phyloP scores from a whole-genome alignment of 2,797 vertebrate genomes.

The Crax fasciolata region DNA sequence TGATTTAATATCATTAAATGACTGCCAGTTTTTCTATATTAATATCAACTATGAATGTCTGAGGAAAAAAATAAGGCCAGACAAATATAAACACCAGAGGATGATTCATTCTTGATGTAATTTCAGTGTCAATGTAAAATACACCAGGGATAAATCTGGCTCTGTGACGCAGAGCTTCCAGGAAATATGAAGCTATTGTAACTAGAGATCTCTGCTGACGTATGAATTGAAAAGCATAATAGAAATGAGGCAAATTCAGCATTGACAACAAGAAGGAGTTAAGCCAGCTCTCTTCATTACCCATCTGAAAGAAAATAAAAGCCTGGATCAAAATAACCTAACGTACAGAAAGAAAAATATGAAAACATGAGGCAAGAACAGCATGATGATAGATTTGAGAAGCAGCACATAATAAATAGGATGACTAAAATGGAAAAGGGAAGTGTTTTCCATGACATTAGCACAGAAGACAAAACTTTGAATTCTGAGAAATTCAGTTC shows the following conservation, averaged over 20 bases:
- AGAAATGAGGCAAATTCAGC: constrained; percentile 60
- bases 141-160: constrained; percentile 53
- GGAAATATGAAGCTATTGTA: constrained; percentile 70
- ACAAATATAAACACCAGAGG: constrained; percentile 44
- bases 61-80: constrained; percentile 15
- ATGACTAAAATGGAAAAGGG: constrained; percentile 43
- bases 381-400: constrained; percentile 34
- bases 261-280: constrained; percentile 25
- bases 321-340: constrained; percentile 60
- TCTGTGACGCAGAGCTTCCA: constrained; percentile 64
- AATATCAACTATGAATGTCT: not conserved
- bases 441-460: constrained; percentile 44
- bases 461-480: not conserved
- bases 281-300: constrained; percentile 62
- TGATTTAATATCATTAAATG: constrained; percentile 30
- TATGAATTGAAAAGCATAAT: constrained; percentile 64
- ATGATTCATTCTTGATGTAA: constrained; percentile 67
- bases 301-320: constrained; percentile 56
- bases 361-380: constrained; percentile 50
- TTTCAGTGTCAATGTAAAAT: constrained; percentile 59
- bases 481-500: constrained; percentile 63
- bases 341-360: constrained; percentile 34
- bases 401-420: constrained; percentile 40
- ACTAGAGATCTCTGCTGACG: constrained; percentile 68
- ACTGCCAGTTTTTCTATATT: not conserved